Conservation (phyloP, 53 echinoderm and acorn worm species). For the Paelopatides confundens region DNA sequence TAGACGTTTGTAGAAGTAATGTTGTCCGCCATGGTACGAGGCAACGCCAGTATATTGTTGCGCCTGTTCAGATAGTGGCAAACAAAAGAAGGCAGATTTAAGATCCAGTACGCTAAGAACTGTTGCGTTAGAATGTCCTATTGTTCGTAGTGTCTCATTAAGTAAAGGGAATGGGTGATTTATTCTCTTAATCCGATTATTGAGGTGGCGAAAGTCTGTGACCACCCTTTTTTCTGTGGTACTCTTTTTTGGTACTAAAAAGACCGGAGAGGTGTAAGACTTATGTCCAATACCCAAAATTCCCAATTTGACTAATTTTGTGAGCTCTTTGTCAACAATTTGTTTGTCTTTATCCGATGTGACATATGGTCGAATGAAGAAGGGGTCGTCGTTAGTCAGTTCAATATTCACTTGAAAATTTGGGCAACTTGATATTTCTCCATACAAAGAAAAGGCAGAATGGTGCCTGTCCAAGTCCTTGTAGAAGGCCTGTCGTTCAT, state of each 20-base stretch:
- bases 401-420: conserved; percentile 32
- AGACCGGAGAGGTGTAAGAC: conserved; percentile 61
- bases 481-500: not conserved
- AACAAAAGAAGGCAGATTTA: not conserved
- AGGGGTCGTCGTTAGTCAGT: conserved; percentile 28
- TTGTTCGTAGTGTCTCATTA: conserved; percentile 49
- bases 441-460: not conserved
- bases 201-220: conserved; percentile 65
- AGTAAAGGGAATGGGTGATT: conserved; percentile 66
- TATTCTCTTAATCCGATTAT: conserved; percentile 33
- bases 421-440: conserved; percentile 37
- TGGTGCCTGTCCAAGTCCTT: not conserved
- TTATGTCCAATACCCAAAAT: conserved; percentile 63
- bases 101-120: not conserved
- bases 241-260: conserved; percentile 54
- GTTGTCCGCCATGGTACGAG: conserved; percentile 69
- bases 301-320: conserved; percentile 59
- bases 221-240: conserved; percentile 61
- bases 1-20: conserved; percentile 60
- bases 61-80: conserved; percentile 15
- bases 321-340: conserved; percentile 45
- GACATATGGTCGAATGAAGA: conserved; percentile 42
- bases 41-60: conserved; percentile 67
- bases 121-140: conserved; percentile 45
- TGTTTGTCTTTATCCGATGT: conserved; percentile 36